A percentile compares a stretch with the other conserved stretches of the same genome.
Evolutionary conservation across 1,140 invertebrate genomes (phyloP).

Genomic region (Chrysoperla carnea): DNA sequence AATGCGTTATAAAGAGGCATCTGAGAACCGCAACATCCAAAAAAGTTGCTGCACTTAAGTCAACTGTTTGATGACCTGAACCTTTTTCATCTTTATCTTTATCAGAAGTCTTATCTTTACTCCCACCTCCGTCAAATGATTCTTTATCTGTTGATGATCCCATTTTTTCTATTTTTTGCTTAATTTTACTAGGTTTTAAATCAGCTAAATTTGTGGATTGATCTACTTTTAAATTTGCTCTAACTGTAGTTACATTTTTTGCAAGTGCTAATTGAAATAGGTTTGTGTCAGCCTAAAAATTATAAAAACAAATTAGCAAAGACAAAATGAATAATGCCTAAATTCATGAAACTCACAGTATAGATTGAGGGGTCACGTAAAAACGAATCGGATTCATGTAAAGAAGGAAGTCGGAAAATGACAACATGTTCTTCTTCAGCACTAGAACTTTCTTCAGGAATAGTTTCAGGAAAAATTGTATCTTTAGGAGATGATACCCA

Average conservation of each 20-base stretch:
- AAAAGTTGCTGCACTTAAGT: slow-evolving; percentile 80
- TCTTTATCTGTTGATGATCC: slow-evolving; percentile 34
- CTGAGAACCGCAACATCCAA: slow-evolving; percentile 89
- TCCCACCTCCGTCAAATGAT: slow-evolving; percentile 21
- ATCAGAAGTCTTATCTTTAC: background rate
- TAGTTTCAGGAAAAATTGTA: slow-evolving; percentile 75
- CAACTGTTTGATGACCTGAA: slow-evolving; percentile 17
- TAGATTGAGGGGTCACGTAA: slow-evolving; percentile 40
- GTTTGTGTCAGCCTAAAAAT: slow-evolving; percentile 31
- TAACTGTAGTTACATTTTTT: slow-evolving; percentile 23
- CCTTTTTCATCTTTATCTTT: background rate
- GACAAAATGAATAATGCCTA: background rate
- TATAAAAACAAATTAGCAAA: background rate
- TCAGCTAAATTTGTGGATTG: slow-evolving; percentile 27
- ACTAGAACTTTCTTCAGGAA: slow-evolving; percentile 80
- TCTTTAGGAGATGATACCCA: slow-evolving; percentile 75
- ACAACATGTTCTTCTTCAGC: slow-evolving; percentile 83
- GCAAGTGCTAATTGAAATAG: slow-evolving; percentile 38
- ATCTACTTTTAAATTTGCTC: slow-evolving; percentile 26
- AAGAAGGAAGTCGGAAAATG: slow-evolving; percentile 55
- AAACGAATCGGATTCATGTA: slow-evolving; percentile 42
- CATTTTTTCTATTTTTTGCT: slow-evolving; percentile 34
- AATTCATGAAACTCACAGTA: slow-evolving; percentile 27
- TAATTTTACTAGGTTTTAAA: slow-evolving; percentile 24
- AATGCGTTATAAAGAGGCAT: slow-evolving; percentile 92